These are phyloP conservation scores for Apogon talboti DNA, from an alignment of 2,797 vertebrate species.

Conservation along the genomic window DNA sequence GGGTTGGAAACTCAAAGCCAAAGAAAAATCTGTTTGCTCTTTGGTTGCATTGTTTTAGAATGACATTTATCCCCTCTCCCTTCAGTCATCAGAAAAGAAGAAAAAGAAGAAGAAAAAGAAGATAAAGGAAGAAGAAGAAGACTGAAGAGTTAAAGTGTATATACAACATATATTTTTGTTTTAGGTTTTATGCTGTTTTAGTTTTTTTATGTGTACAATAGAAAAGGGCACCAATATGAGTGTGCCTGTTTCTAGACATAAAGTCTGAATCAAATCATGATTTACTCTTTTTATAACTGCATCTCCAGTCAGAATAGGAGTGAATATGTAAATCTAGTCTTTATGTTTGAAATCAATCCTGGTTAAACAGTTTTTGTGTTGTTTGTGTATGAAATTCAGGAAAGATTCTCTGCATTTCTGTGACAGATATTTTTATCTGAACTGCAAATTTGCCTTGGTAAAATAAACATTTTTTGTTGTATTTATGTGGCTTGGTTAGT, in stretches of 20 bases:
- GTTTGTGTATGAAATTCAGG: slow-evolving; percentile 2
- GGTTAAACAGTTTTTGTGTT: slow-evolving; percentile 1
- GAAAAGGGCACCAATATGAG: slow-evolving; percentile 1
- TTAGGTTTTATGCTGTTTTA: slow-evolving; percentile 48
- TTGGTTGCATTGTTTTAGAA: neutral
- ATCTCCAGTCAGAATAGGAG: slow-evolving; percentile 5
- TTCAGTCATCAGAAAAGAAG: slow-evolving; percentile 78
- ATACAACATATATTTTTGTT: slow-evolving; percentile 52
- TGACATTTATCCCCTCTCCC: neutral
- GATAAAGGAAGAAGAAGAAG: slow-evolving; percentile 66
- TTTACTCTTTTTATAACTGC: neutral
- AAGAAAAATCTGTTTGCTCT: neutral
- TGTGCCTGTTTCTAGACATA: slow-evolving; percentile 12
- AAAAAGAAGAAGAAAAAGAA: slow-evolving; percentile 84
- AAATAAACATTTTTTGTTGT: slow-evolving; percentile 39
- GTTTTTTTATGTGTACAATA: slow-evolving; percentile 43
- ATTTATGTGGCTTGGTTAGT: neutral
- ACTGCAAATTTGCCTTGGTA: slow-evolving; percentile 24
- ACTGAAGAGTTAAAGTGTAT: slow-evolving; percentile 85
- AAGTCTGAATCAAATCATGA: neutral
- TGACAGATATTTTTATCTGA: neutral
- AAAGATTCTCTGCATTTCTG: neutral
- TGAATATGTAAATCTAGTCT: neutral
- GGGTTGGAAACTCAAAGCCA: neutral
- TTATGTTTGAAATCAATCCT: slow-evolving; percentile 13